Percentiles rank a stretch among this genome's conserved stretches.
phyloP scores from a whole-genome alignment of 2,113 vertebrate species.

The Lanius ludovicianus region DNA sequence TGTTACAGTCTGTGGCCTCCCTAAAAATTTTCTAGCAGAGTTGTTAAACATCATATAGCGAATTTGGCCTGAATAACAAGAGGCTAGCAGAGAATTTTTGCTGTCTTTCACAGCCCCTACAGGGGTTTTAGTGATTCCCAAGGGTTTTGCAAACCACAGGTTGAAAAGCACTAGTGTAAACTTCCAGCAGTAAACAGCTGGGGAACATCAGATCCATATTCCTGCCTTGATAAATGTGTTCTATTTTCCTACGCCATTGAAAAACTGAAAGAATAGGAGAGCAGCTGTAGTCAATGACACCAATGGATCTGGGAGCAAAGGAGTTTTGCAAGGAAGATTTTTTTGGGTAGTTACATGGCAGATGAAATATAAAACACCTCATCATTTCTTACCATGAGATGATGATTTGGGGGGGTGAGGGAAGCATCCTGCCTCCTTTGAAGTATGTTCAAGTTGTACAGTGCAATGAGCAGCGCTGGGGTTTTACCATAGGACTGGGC shows the following conservation, averaged over 20 bases:
- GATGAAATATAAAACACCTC: background rate
- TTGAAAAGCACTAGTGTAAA: conserved; percentile 4
- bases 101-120: background rate
- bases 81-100: background rate
- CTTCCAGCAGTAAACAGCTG: background rate
- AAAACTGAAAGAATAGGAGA: background rate
- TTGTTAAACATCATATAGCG: background rate
- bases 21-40: background rate
- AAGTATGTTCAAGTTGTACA: background rate
- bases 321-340: background rate
- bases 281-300: background rate
- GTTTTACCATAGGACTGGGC: background rate
- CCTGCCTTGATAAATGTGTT: background rate
- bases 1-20: background rate
- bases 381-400: background rate
- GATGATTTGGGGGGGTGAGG: background rate
- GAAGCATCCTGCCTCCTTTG: background rate
- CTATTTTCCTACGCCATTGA: background rate
- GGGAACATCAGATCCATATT: background rate
- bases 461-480: background rate
- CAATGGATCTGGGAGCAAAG: background rate
- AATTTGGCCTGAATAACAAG: background rate
- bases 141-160: background rate
- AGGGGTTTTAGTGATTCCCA: background rate
- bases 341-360: accelerated